Percentiles rank a stretch among this genome's conserved stretches.
Conservation (phyloP, 2,888 invertebrate species). For the Drosophila nr. perissopoda region DNA sequence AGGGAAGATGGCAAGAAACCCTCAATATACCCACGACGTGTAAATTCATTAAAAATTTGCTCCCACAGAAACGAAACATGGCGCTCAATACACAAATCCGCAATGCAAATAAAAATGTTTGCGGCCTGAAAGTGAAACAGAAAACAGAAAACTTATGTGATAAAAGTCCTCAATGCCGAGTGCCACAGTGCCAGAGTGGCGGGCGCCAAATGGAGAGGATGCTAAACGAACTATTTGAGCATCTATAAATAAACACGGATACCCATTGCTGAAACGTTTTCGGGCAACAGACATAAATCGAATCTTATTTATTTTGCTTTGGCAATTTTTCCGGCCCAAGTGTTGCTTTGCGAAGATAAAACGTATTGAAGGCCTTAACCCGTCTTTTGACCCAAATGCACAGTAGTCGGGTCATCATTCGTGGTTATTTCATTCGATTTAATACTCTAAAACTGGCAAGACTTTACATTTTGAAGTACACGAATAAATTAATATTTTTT, state of each 20-base stretch:
- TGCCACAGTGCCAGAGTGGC: conserved; percentile 8
- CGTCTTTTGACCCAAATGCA: conserved; percentile 53
- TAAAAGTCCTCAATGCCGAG: conserved; percentile 49
- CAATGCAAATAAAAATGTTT: conserved; percentile 74
- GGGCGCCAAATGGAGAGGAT: conserved; percentile 26
- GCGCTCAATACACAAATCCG: conserved; percentile 70
- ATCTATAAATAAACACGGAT: conserved; percentile 74
- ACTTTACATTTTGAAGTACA: not conserved
- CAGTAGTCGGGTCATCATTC: conserved; percentile 45
- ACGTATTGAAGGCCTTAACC: conserved; percentile 72
- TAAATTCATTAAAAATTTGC: conserved; percentile 80
- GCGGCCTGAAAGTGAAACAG: conserved; percentile 64
- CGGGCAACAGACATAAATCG: conserved; percentile 71
- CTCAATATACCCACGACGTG: conserved; percentile 44
- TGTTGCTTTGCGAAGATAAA: conserved; percentile 74
- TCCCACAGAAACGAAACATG: conserved; percentile 56
- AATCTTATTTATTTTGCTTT: conserved; percentile 78
- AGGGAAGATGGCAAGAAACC: conserved; percentile 1
- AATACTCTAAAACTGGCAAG: conserved; percentile 40
- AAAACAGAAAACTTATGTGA: conserved; percentile 53
- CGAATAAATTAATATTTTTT: not conserved
- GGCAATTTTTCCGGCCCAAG: conserved; percentile 66
- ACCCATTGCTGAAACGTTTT: conserved; percentile 52
- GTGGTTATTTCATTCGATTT: conserved; percentile 42
- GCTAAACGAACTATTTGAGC: conserved; percentile 74